Evolutionary conservation across 2,888 invertebrate genomes (phyloP).

Genomic region (Agelastica alni): DNA sequence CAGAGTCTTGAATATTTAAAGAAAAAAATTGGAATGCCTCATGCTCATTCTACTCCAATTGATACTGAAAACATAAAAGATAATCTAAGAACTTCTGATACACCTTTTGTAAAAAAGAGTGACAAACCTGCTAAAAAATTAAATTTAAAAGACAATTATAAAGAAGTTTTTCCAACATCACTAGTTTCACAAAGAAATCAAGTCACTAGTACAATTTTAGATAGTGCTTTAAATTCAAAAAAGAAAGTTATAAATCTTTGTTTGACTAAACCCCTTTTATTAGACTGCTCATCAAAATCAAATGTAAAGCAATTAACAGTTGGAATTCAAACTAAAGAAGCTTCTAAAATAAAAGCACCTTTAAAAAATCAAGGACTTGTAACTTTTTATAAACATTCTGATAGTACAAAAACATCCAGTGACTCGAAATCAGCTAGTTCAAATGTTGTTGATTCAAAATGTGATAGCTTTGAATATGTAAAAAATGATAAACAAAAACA

Average conservation of each 20-base stretch:
- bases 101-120: slow-evolving; percentile 20
- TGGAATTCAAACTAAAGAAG: slow-evolving; percentile 38
- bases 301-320: slow-evolving; percentile 24
- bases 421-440: slow-evolving; percentile 33
- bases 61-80: slow-evolving; percentile 15
- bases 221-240: slow-evolving; percentile 16
- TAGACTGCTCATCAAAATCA: slow-evolving; percentile 42
- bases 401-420: slow-evolving; percentile 19
- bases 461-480: slow-evolving; percentile 68
- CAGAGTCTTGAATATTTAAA: slow-evolving; percentile 39
- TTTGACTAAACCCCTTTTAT: slow-evolving; percentile 43
- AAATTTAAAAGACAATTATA: too few species aligned
- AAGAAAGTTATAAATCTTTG: slow-evolving; percentile 42
- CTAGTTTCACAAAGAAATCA: too few species aligned
- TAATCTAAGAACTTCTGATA: slow-evolving; percentile 9
- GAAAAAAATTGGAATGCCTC: slow-evolving; percentile 55
- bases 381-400: slow-evolving; percentile 24
- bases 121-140: slow-evolving; percentile 13
- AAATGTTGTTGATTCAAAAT: slow-evolving; percentile 52
- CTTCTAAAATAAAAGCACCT: slow-evolving; percentile 17
- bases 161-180: too few species aligned
- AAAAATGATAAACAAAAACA: slow-evolving; percentile 10
- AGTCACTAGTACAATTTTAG: too few species aligned
- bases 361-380: slow-evolving; percentile 30
- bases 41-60: slow-evolving; percentile 62